Conservation (phyloP, 23 tunicate species). For the Halocynthia roretzi region DNA sequence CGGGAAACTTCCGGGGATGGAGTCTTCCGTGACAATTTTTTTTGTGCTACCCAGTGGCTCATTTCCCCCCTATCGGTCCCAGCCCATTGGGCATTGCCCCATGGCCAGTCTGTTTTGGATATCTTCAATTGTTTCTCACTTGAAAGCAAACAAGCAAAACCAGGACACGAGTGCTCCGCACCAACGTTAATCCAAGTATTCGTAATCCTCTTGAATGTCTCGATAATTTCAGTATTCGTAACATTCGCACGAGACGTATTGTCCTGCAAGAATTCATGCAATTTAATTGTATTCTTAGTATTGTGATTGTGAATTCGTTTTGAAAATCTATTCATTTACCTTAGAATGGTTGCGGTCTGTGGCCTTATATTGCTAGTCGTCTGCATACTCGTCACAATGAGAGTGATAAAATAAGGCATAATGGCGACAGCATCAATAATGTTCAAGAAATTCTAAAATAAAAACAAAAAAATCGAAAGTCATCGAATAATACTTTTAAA, state of each 20-base stretch:
- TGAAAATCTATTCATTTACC: conserved; percentile 30
- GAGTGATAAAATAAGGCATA: conserved; percentile 88
- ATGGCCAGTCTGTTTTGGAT: too few relatives aligned
- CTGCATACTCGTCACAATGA: conserved; percentile 69
- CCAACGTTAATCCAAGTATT: conserved; percentile 82
- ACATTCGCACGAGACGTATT: conserved; percentile 83
- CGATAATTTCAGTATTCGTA: conserved; percentile 92
- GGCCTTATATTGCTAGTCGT: conserved; percentile 49
- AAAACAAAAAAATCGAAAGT: background rate
- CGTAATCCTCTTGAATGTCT: conserved; percentile 98
- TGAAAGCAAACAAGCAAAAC: conserved; percentile 83
- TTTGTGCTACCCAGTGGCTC: too few relatives aligned
- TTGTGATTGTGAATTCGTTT: conserved; percentile 9
- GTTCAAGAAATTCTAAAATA: conserved; percentile 68
- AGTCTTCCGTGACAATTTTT: too few relatives aligned
- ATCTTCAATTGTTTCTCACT: conserved; percentile 14
- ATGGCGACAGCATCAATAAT: conserved; percentile 82
- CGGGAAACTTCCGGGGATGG: too few relatives aligned
- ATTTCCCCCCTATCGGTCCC: too few relatives aligned
- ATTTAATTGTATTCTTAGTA: too few relatives aligned
- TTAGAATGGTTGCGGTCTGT: conserved; percentile 85
- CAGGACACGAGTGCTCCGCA: conserved; percentile 81
- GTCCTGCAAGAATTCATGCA: conserved; percentile 34
- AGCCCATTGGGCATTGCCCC: too few relatives aligned
- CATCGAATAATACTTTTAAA: too few relatives aligned